phyloP scores from a whole-genome alignment of 2,797 vertebrate genomes.

The Varecia variegata region DNA sequence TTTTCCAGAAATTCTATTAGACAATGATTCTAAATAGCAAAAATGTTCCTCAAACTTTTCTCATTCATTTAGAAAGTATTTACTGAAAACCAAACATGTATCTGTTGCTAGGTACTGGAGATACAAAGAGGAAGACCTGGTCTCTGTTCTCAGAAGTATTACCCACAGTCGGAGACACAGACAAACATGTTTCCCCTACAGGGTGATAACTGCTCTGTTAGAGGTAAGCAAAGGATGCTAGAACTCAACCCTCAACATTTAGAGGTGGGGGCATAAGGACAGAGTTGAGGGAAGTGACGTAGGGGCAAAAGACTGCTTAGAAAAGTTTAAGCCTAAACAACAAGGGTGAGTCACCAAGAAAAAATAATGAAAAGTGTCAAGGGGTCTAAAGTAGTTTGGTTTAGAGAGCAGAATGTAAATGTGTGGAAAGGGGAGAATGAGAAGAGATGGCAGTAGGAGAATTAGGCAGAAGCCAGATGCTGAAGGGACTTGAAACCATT shows the following conservation, averaged over 20 bases:
- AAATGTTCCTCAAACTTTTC: constrained; percentile 25
- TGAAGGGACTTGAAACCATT: neutral
- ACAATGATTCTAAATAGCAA: constrained; percentile 37
- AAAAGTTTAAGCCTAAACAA: neutral
- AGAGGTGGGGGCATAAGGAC: neutral
- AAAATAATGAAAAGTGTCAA: neutral
- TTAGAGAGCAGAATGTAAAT: neutral
- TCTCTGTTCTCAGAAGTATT: neutral
- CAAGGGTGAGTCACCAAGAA: neutral
- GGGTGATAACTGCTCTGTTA: neutral
- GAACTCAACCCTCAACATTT: neutral
- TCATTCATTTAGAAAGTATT: constrained; percentile 7
- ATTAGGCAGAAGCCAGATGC: neutral
- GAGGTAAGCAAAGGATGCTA: neutral
- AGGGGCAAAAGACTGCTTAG: neutral
- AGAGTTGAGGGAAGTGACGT: neutral
- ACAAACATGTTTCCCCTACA: neutral
- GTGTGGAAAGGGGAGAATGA: neutral
- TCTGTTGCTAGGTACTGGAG: neutral
- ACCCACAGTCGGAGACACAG: neutral
- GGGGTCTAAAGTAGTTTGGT: neutral
- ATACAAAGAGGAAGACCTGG: neutral
- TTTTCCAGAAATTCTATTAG: neutral
- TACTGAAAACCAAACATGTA: neutral
- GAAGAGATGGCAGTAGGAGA: neutral